Percentiles rank a stretch among this genome's conserved stretches.
These are phyloP conservation scores for Dicycla oo DNA, from an alignment of 2,888 invertebrate genomes.

Conservation along the genomic window DNA sequence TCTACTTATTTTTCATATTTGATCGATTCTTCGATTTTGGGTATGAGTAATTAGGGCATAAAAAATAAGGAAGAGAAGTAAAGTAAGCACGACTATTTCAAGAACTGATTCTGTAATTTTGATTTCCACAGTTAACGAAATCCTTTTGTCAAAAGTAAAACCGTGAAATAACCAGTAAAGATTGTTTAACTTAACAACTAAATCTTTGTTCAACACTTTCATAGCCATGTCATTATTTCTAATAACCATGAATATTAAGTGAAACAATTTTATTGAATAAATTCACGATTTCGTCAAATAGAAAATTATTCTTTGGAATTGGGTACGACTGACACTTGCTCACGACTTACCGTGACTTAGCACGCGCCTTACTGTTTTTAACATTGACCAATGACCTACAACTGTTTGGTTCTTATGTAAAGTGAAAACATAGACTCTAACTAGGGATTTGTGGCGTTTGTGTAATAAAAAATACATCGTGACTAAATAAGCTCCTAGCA, in stretches of 20 bases:
- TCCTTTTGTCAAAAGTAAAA: constrained; percentile 32
- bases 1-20: no score
- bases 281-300: constrained; percentile 30
- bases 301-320: constrained; percentile 26
- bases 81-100: neutral
- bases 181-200: constrained; percentile 18
- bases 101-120: constrained; percentile 7
- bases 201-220: constrained; percentile 18
- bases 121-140: constrained; percentile 27
- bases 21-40: no score
- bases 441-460: constrained; percentile 23
- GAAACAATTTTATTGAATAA: constrained; percentile 37
- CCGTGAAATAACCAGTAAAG: constrained; percentile 47
- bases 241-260: constrained; percentile 33
- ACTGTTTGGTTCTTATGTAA: constrained; percentile 39
- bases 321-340: constrained; percentile 29
- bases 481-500: constrained; percentile 17
- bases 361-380: constrained; percentile 42
- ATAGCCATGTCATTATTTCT: constrained; percentile 19
- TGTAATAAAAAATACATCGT: constrained; percentile 37
- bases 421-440: constrained; percentile 43
- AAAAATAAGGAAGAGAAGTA: neutral
- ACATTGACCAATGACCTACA: constrained; percentile 51
- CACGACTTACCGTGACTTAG: constrained; percentile 52
- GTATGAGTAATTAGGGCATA: constrained; percentile 13